Evolutionary conservation across 1,140 invertebrate genomes (phyloP).

Genomic region (Protaetia brevitarsis): DNA sequence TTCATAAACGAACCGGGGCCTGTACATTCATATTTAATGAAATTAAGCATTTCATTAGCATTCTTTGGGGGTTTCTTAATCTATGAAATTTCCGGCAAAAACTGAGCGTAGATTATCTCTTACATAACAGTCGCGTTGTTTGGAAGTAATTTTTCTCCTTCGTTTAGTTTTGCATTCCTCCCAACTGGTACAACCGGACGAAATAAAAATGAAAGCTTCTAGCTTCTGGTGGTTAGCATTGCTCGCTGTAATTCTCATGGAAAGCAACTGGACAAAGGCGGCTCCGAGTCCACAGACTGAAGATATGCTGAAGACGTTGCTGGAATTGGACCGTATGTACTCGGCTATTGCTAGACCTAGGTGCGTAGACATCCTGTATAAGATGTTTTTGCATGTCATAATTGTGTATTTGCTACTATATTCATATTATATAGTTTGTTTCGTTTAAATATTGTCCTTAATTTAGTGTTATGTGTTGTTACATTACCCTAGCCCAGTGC

Average conservation of each 20-base stretch:
- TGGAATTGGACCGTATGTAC: constrained; percentile 45
- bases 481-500: too few relatives aligned
- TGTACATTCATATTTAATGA: not conserved
- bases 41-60: constrained; percentile 18
- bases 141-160: constrained; percentile 1
- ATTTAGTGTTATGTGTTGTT: too few relatives aligned
- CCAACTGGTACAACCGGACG: not conserved
- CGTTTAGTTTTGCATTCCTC: not conserved
- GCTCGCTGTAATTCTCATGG: constrained; percentile 34
- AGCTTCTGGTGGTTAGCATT: constrained; percentile 37
- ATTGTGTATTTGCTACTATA: too few relatives aligned
- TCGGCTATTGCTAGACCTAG: constrained; percentile 46
- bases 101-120: not conserved
- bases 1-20: not conserved
- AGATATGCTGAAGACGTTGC: constrained; percentile 41
- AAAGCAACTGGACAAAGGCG: constrained; percentile 33
- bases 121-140: not conserved
- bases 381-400: not conserved
- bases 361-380: constrained; percentile 30
- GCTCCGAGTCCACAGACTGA: constrained; percentile 41
- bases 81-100: not conserved
- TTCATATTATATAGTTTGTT: too few relatives aligned
- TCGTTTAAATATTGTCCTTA: too few relatives aligned
- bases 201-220: constrained; percentile 37
- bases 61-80: not conserved